Percentiles rank a stretch among this genome's conserved stretches.
Conservation (phyloP, 2,888 invertebrate species). For the Cerastoderma edule region DNA sequence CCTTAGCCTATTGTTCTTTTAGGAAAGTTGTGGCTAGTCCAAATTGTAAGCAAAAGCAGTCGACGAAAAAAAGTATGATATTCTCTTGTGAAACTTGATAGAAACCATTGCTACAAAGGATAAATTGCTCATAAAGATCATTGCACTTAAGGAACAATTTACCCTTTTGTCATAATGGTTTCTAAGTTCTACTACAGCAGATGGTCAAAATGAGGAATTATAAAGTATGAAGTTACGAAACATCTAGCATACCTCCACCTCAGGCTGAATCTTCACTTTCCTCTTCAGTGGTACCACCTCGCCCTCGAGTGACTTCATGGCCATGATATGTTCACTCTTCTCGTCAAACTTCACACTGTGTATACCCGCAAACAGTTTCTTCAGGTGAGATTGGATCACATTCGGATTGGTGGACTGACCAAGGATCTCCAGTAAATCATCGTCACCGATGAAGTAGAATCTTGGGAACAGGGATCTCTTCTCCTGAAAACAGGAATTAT, state of each 20-base stretch:
- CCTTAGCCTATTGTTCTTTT: too few relatives aligned
- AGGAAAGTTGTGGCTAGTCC: too few relatives aligned
- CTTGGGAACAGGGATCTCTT: constrained; percentile 97
- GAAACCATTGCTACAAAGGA: too few relatives aligned
- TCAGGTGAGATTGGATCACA: constrained; percentile 96
- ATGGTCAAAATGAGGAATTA: too few relatives aligned
- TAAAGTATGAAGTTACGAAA: not conserved
- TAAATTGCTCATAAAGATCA: too few relatives aligned
- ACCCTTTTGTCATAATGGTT: too few relatives aligned
- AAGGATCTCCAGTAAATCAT: constrained; percentile 97
- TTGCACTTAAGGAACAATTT: too few relatives aligned
- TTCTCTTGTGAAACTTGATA: too few relatives aligned
- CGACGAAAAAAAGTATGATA: too few relatives aligned
- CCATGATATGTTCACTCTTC: constrained; percentile 86
- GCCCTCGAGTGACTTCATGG: constrained; percentile 90
- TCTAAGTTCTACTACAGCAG: too few relatives aligned
- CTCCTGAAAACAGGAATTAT: constrained; percentile 87
- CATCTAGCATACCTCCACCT: constrained; percentile 90
- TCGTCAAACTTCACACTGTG: constrained; percentile 88
- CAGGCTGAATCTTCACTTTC: constrained; percentile 89
- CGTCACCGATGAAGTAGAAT: constrained; percentile 98
- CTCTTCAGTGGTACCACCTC: constrained; percentile 89
- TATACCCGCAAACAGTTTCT: constrained; percentile 93
- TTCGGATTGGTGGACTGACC: constrained; percentile 95
- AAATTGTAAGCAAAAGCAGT: too few relatives aligned